Percentiles rank a stretch among this genome's conserved stretches.
These are phyloP conservation scores for Bubalus kerabau DNA, from an alignment of 2,113 vertebrate genomes.

Conservation along the genomic window DNA sequence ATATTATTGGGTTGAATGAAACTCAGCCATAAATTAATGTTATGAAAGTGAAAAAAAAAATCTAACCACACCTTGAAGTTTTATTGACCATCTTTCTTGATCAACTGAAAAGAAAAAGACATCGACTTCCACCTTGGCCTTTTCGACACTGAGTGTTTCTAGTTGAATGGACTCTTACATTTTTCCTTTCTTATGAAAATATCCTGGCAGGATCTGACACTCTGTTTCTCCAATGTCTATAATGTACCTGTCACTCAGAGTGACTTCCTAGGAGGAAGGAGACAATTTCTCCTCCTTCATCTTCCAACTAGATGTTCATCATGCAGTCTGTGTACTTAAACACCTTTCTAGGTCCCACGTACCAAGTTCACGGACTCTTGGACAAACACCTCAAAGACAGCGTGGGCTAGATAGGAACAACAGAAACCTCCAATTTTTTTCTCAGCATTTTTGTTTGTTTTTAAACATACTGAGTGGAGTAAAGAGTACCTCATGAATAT, in stretches of 20 bases:
- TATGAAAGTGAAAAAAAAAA: slow-evolving; percentile 47
- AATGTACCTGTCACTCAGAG: slow-evolving; percentile 27
- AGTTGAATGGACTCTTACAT: slow-evolving; percentile 14
- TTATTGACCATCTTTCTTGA: slow-evolving; percentile 23
- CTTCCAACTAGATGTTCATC: background rate
- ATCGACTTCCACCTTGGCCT: background rate
- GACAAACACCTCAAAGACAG: slow-evolving; percentile 17
- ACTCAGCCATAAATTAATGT: slow-evolving; percentile 88
- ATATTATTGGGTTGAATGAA: slow-evolving; percentile 87
- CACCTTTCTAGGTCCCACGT: background rate
- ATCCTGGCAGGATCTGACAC: slow-evolving; percentile 19
- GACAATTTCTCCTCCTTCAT: background rate
- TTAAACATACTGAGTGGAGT: background rate
- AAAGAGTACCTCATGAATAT: background rate
- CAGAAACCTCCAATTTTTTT: background rate
- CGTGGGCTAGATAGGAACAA: background rate
- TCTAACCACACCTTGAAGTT: slow-evolving; percentile 70
- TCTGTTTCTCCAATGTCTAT: slow-evolving; percentile 43
- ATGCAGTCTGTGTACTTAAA: background rate
- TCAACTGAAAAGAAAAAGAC: slow-evolving; percentile 30
- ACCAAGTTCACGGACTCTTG: background rate
- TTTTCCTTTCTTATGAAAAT: slow-evolving; percentile 38
- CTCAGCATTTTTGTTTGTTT: background rate
- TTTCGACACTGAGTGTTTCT: background rate
- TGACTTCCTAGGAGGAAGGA: slow-evolving; percentile 32